Evolutionary conservation across 2,113 vertebrate genomes (phyloP).

Genomic region (Nicator chloris): DNA sequence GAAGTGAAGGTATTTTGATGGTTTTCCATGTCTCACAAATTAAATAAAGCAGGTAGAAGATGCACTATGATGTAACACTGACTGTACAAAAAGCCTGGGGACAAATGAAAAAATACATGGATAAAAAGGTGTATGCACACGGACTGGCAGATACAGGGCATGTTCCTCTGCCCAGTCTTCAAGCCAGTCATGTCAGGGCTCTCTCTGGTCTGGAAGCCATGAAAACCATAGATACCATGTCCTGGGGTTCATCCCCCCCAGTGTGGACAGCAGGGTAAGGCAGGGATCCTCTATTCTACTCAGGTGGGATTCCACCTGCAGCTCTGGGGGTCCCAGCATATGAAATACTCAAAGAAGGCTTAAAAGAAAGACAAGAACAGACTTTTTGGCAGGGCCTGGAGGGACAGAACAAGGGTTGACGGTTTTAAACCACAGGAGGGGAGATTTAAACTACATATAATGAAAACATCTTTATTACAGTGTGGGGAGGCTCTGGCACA

Average conservation of each 20-base stretch:
- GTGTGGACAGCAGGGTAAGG: fast-evolving
- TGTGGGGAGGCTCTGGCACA: background rate
- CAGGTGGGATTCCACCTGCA: background rate
- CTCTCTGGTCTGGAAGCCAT: background rate
- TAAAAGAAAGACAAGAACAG: background rate
- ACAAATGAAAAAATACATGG: background rate
- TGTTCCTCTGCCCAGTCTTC: background rate
- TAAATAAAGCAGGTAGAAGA: background rate
- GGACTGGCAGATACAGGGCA: fast-evolving
- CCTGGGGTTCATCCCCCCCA: background rate
- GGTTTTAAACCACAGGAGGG: background rate
- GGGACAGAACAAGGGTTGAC: fast-evolving
- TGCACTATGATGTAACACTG: background rate
- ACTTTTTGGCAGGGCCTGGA: background rate
- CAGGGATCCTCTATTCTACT: background rate
- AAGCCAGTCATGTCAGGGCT: background rate
- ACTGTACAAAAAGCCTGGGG: background rate
- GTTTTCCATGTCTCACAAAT: background rate
- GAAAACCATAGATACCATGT: background rate
- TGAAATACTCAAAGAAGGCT: background rate
- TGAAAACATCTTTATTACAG: background rate
- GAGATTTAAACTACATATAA: background rate
- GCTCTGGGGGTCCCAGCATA: background rate
- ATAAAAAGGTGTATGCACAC: fast-evolving
- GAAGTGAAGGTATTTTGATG: background rate